Base-by-base conservation (phyloP, 2,888 invertebrate genomes). In the Hirtodrosophila confusa region DNA sequence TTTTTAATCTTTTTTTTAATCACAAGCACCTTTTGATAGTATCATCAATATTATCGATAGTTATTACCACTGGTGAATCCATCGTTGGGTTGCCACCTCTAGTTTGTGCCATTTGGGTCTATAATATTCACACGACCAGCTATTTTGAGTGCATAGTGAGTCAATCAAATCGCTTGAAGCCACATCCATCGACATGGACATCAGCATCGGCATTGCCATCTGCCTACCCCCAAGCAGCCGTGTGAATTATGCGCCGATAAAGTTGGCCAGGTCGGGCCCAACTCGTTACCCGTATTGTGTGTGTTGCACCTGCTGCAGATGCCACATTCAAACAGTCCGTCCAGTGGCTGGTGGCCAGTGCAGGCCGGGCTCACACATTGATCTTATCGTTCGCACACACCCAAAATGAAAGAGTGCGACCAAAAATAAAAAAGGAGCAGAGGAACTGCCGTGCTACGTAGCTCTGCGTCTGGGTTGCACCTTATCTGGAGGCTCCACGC, bases 161-260 rank as follows among this genome's bases (percentile, higher is more conserved):
- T 83, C 80, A 80, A 80, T 80, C 80, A 80, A 75, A 80, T 62
- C 43, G 60, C 51, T 62, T 57, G 43, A 68, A 70, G 64, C 35
- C 56, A 39, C 64, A 61, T 37, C 62, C 31, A 31, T 31, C 31
- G 31, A 31, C 31, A 31, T 31, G 8, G 8, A 31, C 7, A 8
- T 31, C 8, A 9, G 4, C 57, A 44, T 51, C 23, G 23, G 17
- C 66, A 61, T 55, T 58, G 48, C 37, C 62, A 56, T 61, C 57
- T 57, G 57, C 33, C 68, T 45, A 27, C 54, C 75, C 65, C 49
- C 51, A 57, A 56, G 62, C 57, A 58, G 62, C 60, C 79, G 86
- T 86, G 80, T 80, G 83, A 86, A 84, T 86, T 84, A 86, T 83
- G 82, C 61, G 83, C 43, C 84, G 86, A 84, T 83, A 83, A 86